A percentile compares a stretch with the other conserved stretches of the same genome.
Conservation (phyloP, 1,140 invertebrate species). For the Aphaenogaster floridana region DNA sequence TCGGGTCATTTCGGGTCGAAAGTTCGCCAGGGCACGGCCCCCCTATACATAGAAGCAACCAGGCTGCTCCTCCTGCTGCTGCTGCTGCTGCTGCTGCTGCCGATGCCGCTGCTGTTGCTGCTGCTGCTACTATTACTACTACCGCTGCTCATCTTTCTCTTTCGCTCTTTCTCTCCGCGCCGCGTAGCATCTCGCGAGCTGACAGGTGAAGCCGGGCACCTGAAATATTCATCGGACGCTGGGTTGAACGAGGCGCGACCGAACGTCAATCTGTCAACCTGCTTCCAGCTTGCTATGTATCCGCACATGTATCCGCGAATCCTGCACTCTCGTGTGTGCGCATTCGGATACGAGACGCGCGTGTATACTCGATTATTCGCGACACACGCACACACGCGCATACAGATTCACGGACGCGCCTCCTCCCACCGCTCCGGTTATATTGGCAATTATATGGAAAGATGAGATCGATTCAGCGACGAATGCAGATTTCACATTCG, state of each 20-base stretch:
- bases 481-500: constrained; percentile 48
- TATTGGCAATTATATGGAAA: constrained; percentile 57
- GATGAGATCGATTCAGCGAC: constrained; percentile 58
- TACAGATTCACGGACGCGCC: not conserved
- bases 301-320: constrained; percentile 13
- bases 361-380: constrained; percentile 34
- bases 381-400: not conserved
- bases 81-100: not conserved
- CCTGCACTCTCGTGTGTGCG: not conserved
- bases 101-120: not conserved
- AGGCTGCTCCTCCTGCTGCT: not conserved
- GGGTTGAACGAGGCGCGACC: constrained; percentile 76
- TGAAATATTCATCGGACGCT: constrained; percentile 75
- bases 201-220: constrained; percentile 77
- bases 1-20: constrained; percentile 76
- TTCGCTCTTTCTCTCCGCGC: constrained; percentile 58
- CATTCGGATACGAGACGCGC: not conserved
- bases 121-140: constrained; percentile 14
- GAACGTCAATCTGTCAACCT: constrained; percentile 78
- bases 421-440: constrained; percentile 28
- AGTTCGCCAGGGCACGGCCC: constrained; percentile 73
- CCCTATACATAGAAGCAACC: constrained; percentile 57
- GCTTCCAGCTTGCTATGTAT: constrained; percentile 60
- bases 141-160: constrained; percentile 16
- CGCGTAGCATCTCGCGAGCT: constrained; percentile 63